phyloP scores from a whole-genome alignment of 2,113 vertebrate genomes.

The Prinia subflava region DNA sequence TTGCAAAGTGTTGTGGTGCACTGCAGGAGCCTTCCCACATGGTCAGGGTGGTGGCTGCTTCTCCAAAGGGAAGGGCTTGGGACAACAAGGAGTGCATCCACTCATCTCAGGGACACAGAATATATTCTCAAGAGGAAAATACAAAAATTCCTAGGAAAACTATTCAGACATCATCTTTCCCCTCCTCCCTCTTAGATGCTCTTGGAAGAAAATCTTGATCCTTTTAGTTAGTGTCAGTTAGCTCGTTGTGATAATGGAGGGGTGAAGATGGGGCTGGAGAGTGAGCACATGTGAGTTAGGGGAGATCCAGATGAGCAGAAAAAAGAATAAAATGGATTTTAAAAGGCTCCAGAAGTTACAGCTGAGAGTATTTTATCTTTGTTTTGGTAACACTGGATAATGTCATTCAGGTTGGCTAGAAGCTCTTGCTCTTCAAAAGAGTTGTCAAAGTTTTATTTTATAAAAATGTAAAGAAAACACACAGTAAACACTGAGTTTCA shows the following conservation, averaged over 20 bases:
- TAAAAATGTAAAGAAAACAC: neutral
- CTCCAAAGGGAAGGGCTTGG: neutral
- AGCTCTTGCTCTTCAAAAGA: neutral
- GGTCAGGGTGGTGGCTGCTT: neutral
- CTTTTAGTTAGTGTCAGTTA: neutral
- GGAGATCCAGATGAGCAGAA: neutral
- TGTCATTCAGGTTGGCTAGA: neutral
- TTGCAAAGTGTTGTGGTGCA: neutral
- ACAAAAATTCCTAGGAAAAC: neutral
- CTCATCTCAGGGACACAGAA: neutral
- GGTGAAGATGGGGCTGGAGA: neutral
- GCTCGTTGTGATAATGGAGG: accelerated
- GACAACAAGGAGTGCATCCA: neutral
- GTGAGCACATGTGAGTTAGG: neutral
- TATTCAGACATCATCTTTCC: neutral
- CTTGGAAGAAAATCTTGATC: neutral
- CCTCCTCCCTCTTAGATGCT: neutral
- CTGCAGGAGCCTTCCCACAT: neutral
- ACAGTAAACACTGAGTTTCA: neutral
- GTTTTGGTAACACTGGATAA: neutral
- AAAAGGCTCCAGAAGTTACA: neutral
- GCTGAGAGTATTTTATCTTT: neutral
- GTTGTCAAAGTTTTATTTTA: neutral
- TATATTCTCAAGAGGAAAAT: neutral
- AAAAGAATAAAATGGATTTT: neutral